Percentiles rank a stretch among this genome's conserved stretches.
Conservation (phyloP, 2,888 invertebrate genomes). For the Slavum lentiscoides region DNA sequence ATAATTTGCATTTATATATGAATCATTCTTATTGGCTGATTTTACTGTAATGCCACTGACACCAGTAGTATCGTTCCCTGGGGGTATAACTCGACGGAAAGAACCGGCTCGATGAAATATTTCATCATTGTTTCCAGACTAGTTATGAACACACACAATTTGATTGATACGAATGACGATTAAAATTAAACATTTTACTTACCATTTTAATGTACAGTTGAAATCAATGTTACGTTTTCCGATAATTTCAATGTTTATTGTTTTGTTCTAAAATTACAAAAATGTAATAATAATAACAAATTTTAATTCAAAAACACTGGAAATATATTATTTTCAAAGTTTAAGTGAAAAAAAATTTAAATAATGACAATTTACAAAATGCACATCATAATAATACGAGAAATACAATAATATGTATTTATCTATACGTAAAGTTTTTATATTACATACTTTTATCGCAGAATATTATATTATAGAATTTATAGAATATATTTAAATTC, state of each 20-base stretch:
- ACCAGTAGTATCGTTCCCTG: slow-evolving; percentile 39
- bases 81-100: slow-evolving; percentile 42
- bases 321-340: too few relatives aligned
- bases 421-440: too few relatives aligned
- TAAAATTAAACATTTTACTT: not conserved
- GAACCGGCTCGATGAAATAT: slow-evolving; percentile 35
- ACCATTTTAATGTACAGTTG: not conserved
- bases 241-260: not conserved
- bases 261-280: not conserved
- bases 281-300: too few relatives aligned
- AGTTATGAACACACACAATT: not conserved
- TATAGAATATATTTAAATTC: too few relatives aligned
- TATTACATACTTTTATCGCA: too few relatives aligned
- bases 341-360: too few relatives aligned
- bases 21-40: slow-evolving; percentile 23
- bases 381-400: too few relatives aligned
- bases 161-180: not conserved
- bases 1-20: slow-evolving; percentile 40
- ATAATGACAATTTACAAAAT: too few relatives aligned
- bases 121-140: slow-evolving; percentile 37
- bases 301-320: too few relatives aligned
- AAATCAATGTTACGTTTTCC: not conserved
- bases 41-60: slow-evolving; percentile 47
- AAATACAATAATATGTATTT: too few relatives aligned
- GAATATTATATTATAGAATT: too few relatives aligned